Conservation (phyloP, 2,113 vertebrate species). For the Onychorhynchus coronatus region DNA sequence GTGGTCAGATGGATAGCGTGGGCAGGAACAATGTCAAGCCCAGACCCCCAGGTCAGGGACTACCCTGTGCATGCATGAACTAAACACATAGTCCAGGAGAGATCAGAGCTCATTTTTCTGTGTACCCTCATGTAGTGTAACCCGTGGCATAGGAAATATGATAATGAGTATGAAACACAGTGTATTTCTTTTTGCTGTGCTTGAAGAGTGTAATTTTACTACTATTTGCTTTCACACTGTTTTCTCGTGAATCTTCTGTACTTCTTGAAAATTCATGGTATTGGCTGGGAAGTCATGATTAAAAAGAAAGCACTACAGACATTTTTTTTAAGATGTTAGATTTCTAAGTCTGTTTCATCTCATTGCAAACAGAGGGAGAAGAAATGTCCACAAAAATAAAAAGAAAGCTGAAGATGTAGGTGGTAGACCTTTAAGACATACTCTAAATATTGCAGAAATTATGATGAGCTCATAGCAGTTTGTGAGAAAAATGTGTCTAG, state of each 20-base stretch:
- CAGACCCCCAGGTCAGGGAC: not conserved
- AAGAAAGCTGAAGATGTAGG: not conserved
- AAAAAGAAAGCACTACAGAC: not conserved
- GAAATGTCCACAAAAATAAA: not conserved
- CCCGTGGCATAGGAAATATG: not conserved
- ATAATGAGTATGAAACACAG: not conserved
- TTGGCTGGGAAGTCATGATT: not conserved
- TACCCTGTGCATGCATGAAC: fast-evolving
- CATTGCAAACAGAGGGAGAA: not conserved
- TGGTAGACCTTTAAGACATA: not conserved
- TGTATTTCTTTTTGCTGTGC: not conserved
- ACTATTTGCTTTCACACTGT: not conserved
- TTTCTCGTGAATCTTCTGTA: not conserved
- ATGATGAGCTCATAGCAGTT: not conserved
- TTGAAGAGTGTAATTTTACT: not conserved
- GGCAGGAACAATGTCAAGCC: not conserved
- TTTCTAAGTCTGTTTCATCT: not conserved
- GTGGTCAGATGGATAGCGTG: not conserved
- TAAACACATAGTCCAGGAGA: fast-evolving
- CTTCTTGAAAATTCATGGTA: not conserved
- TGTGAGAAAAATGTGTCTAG: not conserved
- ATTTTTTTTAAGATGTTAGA: not conserved
- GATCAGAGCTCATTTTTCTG: not conserved
- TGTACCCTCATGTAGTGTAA: not conserved
- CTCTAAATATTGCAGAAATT: conserved; percentile 28